Evolutionary conservation across 2,797 vertebrate genomes (phyloP).

Genomic region (Astyanax mexicanus): DNA sequence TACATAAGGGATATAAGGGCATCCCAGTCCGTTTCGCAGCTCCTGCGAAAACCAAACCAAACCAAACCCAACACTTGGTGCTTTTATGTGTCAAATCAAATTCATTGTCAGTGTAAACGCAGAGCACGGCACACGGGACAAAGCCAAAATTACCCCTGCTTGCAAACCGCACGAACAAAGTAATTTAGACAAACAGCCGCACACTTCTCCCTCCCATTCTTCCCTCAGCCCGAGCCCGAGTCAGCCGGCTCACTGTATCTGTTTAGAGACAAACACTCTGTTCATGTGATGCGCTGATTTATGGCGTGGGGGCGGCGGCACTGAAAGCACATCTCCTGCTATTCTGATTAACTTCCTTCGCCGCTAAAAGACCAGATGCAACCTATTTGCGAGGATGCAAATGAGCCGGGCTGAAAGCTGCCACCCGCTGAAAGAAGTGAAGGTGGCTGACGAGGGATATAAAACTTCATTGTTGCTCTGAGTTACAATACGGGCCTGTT

Average conservation of each 20-base stretch:
- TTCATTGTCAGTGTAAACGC: conserved; percentile 43
- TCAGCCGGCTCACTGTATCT: conserved; percentile 3
- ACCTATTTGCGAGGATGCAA: conserved; percentile 52
- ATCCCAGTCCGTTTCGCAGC: not conserved
- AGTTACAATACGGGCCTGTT: conserved; percentile 33
- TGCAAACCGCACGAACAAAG: conserved; percentile 18
- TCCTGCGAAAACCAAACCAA: too few species aligned
- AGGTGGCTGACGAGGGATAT: conserved; percentile 36
- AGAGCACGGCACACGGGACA: not conserved
- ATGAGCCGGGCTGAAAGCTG: conserved; percentile 42
- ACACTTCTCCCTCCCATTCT: conserved; percentile 10
- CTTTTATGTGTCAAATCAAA: conserved; percentile 15
- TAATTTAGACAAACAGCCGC: not conserved
- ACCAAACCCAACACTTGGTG: too few species aligned
- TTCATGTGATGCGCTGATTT: conserved; percentile 64
- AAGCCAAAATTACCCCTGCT: conserved; percentile 40
- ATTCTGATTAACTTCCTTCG: conserved; percentile 55
- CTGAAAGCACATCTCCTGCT: conserved; percentile 45
- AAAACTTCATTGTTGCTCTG: conserved; percentile 32
- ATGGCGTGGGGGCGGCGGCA: conserved; percentile 37
- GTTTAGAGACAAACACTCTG: conserved; percentile 17
- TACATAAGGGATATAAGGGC: not conserved
- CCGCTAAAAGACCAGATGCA: conserved; percentile 49
- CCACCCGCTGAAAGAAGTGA: conserved; percentile 38
- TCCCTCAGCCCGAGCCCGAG: conserved; percentile 10